Evolutionary conservation across 1,140 invertebrate species (phyloP).

Genomic region (Drosophila sechellia): DNA sequence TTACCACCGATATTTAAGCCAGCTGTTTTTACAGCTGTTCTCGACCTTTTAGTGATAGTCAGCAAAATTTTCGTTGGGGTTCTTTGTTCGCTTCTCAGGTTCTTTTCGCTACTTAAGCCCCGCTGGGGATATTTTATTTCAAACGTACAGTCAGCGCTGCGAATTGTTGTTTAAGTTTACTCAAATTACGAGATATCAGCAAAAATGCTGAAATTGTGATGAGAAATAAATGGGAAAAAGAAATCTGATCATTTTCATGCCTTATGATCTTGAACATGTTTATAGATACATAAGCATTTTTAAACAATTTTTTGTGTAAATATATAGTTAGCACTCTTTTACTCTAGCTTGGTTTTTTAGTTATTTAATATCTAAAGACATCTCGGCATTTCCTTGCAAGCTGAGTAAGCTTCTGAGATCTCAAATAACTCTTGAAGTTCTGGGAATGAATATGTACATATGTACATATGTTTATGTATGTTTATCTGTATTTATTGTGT

Average conservation of each 20-base stretch:
- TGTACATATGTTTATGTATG: too few species aligned
- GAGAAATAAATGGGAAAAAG: neutral
- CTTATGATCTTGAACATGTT: neutral
- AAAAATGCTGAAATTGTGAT: slow-evolving; percentile 1
- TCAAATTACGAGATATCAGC: slow-evolving; percentile 48
- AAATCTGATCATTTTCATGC: neutral
- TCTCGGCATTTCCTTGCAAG: too few species aligned
- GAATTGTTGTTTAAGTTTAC: slow-evolving; percentile 14
- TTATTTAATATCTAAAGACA: too few species aligned
- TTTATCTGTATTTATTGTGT: too few species aligned
- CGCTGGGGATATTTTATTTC: slow-evolving; percentile 15
- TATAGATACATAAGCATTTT: neutral
- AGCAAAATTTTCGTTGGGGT: slow-evolving; percentile 36
- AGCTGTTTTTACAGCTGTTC: slow-evolving; percentile 71
- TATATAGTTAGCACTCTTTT: too few species aligned
- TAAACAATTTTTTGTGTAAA: too few species aligned
- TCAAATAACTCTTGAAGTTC: neutral
- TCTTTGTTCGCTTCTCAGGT: slow-evolving; percentile 4
- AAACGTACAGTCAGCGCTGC: slow-evolving; percentile 15
- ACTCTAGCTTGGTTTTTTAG: too few species aligned
- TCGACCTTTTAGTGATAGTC: slow-evolving; percentile 28
- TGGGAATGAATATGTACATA: neutral
- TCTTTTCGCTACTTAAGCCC: slow-evolving; percentile 2
- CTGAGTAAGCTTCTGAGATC: neutral
- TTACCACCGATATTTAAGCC: slow-evolving; percentile 7